phyloP scores from a whole-genome alignment of 2,113 vertebrate genomes.

The Cariama cristata region DNA sequence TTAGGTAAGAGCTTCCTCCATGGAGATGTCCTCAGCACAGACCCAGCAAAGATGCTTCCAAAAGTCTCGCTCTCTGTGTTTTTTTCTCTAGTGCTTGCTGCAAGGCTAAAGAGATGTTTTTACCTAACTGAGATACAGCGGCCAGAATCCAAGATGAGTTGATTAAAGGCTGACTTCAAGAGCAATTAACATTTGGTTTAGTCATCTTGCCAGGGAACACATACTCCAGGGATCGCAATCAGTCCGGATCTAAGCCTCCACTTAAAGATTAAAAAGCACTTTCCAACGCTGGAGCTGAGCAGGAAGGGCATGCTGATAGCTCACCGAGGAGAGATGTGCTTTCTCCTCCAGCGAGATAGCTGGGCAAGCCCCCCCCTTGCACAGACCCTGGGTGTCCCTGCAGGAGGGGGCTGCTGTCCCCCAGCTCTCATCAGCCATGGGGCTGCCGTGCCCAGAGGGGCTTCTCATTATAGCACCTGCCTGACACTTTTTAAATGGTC shows the following conservation, averaged over 20 bases:
- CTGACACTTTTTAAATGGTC: not conserved
- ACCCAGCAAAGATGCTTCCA: not conserved
- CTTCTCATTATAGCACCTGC: not conserved
- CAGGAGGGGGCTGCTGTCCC: not conserved
- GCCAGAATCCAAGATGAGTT: not conserved
- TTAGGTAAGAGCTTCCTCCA: not conserved
- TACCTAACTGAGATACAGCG: not conserved
- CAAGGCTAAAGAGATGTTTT: not conserved
- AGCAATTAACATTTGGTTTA: conserved; percentile 58
- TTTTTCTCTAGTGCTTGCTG: not conserved
- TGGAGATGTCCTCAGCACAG: not conserved
- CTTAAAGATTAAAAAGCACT: conserved; percentile 37
- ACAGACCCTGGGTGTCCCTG: not conserved
- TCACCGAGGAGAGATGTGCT: not conserved
- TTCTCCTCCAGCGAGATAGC: not conserved
- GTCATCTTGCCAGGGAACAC: conserved; percentile 35
- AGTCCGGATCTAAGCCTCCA: conserved; percentile 7
- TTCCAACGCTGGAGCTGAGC: not conserved
- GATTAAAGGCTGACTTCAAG: conserved; percentile 57
- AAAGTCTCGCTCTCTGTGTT: not conserved
- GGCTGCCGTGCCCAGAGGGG: not conserved
- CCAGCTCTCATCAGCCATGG: not conserved
- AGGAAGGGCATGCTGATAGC: not conserved
- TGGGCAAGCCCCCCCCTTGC: not conserved
- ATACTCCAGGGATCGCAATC: conserved; percentile 14